Evolutionary conservation across 2,888 invertebrate genomes (phyloP).

Genomic region (Callosobruchus maculatus): DNA sequence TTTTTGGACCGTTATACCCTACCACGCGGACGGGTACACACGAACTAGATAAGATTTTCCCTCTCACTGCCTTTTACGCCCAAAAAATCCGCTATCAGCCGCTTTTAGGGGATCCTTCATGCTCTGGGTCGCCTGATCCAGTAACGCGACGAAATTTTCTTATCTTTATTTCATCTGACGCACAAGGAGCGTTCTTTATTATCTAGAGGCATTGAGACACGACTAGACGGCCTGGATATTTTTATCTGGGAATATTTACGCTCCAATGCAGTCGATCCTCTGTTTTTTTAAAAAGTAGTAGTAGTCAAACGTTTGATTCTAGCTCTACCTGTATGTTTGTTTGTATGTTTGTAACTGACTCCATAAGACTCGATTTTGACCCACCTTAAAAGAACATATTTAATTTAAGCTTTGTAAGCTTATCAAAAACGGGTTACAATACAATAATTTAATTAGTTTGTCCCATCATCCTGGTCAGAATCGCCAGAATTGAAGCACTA

Average conservation of each 20-base stretch:
- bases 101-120: neutral
- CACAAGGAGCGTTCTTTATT: neutral
- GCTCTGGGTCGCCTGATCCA: neutral
- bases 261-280: neutral
- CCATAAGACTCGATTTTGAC: too few species aligned
- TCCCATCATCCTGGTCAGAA: too few species aligned
- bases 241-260: neutral
- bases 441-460: too few species aligned
- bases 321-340: too few species aligned
- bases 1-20: neutral
- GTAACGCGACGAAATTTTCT: neutral
- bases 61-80: neutral
- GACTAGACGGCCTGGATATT: neutral
- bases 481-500: too few species aligned
- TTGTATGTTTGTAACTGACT: too few species aligned
- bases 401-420: too few species aligned
- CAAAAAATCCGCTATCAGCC: neutral
- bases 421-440: too few species aligned
- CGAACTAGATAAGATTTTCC: neutral
- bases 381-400: too few species aligned
- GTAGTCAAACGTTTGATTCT: too few species aligned
- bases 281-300: too few species aligned
- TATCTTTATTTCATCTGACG: neutral
- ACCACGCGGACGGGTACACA: neutral
- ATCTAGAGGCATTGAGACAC: neutral